phyloP scores from a whole-genome alignment of 2,113 vertebrate genomes.

The Rhinolophus sinicus region DNA sequence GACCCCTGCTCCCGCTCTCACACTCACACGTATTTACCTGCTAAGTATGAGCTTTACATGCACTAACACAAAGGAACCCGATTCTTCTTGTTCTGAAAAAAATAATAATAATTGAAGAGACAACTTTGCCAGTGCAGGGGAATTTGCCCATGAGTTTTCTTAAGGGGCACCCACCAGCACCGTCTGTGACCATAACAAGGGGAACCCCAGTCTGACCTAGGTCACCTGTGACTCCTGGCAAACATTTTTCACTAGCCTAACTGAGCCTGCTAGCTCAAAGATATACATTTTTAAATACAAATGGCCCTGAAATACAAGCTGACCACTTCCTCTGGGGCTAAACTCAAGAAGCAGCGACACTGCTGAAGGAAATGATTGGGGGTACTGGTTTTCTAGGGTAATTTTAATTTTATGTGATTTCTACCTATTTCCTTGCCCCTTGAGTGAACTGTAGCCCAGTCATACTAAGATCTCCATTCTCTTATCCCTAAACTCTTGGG shows the following conservation, averaged over 20 bases:
- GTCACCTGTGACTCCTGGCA: background rate
- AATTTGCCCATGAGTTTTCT: background rate
- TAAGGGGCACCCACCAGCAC: background rate
- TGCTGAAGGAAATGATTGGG: background rate
- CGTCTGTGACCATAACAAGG: background rate
- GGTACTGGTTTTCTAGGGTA: background rate
- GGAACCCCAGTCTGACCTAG: background rate
- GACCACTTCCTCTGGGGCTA: background rate
- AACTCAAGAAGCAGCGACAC: background rate
- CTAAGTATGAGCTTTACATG: accelerated
- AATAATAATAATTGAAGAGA: background rate
- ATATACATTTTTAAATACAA: background rate
- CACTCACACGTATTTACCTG: accelerated
- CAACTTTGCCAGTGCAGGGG: background rate
- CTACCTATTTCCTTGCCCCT: background rate
- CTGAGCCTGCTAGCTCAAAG: background rate
- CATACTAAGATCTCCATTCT: background rate
- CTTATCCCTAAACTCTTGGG: background rate
- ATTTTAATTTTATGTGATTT: background rate
- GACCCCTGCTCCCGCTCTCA: accelerated
- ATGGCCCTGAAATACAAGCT: background rate
- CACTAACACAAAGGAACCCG: background rate
- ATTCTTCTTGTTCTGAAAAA: background rate
- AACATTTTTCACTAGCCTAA: background rate
- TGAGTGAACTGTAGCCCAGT: background rate